Evolutionary conservation across 2,797 vertebrate genomes (phyloP).

Genomic region (Sebastes paucispinis): DNA sequence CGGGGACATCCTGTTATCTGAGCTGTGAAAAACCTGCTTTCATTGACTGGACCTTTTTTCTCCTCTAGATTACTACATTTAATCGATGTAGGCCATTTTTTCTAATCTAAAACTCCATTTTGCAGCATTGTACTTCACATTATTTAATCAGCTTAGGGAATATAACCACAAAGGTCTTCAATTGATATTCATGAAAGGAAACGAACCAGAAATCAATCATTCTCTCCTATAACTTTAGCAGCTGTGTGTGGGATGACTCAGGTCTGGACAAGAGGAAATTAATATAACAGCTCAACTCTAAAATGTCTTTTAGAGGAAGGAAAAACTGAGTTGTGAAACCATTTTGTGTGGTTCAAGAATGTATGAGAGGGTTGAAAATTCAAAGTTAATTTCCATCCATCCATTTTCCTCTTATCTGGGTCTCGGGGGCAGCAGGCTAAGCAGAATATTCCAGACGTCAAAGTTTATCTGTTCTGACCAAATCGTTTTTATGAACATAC

Average conservation of each 20-base stretch:
- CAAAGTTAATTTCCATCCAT: neutral
- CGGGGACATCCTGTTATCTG: constrained; percentile 69
- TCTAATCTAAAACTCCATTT: constrained; percentile 1
- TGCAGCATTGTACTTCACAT: neutral
- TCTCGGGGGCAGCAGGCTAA: neutral
- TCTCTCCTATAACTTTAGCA: constrained; percentile 30
- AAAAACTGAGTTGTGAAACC: neutral
- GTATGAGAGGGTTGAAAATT: neutral
- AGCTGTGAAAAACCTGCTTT: constrained; percentile 56
- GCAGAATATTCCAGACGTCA: neutral
- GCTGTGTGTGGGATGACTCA: constrained; percentile 50
- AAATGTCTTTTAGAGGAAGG: neutral
- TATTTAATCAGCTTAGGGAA: neutral
- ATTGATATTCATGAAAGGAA: neutral
- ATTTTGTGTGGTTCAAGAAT: neutral
- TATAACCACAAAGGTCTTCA: neutral
- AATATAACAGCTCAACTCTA: constrained; percentile 13
- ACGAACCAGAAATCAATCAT: constrained; percentile 16
- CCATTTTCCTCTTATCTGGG: neutral
- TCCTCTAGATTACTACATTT: constrained; percentile 4
- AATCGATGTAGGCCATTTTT: constrained; percentile 11
- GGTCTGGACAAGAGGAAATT: constrained; percentile 32
- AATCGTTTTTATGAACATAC: neutral
- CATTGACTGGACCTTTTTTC: constrained; percentile 25
- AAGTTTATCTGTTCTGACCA: neutral